Evolutionary conservation across 2,797 vertebrate genomes (phyloP).

Genomic region (Enteromius viviparus): DNA sequence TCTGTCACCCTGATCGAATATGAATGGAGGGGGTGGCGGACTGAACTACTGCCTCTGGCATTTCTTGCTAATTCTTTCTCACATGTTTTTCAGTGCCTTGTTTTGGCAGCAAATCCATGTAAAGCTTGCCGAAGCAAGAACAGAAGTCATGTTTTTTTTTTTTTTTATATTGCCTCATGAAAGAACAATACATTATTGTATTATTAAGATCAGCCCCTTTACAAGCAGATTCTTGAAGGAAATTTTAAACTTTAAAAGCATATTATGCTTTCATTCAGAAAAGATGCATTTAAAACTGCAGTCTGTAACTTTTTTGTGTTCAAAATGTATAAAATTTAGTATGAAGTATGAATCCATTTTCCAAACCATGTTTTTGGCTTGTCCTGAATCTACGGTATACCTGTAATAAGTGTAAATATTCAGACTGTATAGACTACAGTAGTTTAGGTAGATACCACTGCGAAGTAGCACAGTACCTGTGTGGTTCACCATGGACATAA

Average conservation of each 20-base stretch:
- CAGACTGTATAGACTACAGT: too few relatives aligned
- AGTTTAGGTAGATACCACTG: too few relatives aligned
- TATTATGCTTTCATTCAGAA: background rate
- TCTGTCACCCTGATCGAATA: background rate
- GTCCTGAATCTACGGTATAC: too few relatives aligned
- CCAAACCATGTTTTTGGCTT: too few relatives aligned
- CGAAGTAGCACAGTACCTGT: too few relatives aligned
- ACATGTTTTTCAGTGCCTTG: background rate
- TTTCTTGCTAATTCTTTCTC: background rate
- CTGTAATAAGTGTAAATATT: too few relatives aligned
- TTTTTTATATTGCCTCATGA: background rate
- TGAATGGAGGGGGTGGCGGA: background rate
- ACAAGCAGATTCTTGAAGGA: background rate
- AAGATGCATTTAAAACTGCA: background rate
- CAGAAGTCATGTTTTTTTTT: background rate
- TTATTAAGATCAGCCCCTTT: background rate
- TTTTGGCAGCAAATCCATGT: conserved; percentile 9
- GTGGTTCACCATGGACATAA: too few relatives aligned
- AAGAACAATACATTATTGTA: too few relatives aligned
- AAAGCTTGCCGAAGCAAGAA: background rate
- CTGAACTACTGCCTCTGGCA: background rate
- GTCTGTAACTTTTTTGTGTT: too few relatives aligned
- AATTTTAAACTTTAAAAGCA: background rate
- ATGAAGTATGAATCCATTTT: too few relatives aligned
- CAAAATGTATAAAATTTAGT: too few relatives aligned